Base-by-base conservation (phyloP, 2,888 invertebrate genomes). In the Teleogryllus oceanicus region DNA sequence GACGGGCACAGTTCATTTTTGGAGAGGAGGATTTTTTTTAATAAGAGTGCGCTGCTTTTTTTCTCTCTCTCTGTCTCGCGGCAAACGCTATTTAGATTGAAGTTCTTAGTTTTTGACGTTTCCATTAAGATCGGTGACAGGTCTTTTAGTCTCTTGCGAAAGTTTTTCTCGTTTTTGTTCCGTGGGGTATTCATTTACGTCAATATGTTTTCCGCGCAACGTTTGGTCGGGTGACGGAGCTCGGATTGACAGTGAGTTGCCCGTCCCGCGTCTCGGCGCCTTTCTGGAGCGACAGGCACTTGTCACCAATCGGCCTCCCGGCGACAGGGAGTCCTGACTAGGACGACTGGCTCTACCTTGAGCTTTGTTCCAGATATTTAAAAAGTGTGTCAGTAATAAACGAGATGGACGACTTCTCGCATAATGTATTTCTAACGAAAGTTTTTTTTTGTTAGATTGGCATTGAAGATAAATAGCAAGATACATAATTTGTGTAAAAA, bases 21-120 rank as follows among this genome's bases (percentile, higher is more conserved):
- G 8, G 37, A 37, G 8, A 37, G 37, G 8, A 8, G 37, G 37
- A 37, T 37, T 37, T 37, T 76, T 37, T 49, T 76, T 76, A 77
- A 50, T 20, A 49, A 77, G 49, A 49, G 49, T 77, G n/a, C 49
- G 49, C 50, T 50, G 50, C 37, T 8, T 37, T 37, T 37, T 78
- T 78, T 78, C 75, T 75, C 24, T 78, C 50, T 78, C 75, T 21
- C 50, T 75, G 20, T 20, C 50, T 51, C 16, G 79, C 16, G 79
- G 21, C 24, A 37, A 12, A 16, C 24, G 21, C 75, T 79, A 76
- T 79, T 79, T 79, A 76, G 79, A 79, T 79, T 79, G 79, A 76
- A 75, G 79, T 76, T 79, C 79, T 62, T 62, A 62, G 76, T 79
- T 79, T 79, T 79, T 79, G 79, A 79, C 79, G 51, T 79, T 79